Conservation (phyloP, 1,140 invertebrate species). For the Eurosta solidaginis region DNA sequence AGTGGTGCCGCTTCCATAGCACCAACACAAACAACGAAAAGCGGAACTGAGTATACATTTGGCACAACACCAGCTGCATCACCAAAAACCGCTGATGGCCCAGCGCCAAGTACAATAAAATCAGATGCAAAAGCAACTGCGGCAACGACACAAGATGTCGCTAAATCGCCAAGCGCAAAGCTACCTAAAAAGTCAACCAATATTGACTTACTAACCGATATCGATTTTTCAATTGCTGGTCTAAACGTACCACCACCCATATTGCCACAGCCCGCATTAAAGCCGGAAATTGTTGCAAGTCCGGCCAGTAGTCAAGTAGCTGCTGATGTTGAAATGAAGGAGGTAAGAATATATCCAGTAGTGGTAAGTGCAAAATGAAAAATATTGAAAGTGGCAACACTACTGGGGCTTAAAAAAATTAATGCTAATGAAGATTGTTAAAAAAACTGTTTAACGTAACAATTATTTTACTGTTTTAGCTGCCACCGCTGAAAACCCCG, state of each 20-base stretch:
- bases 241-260: constrained; percentile 42
- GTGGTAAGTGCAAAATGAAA: background rate
- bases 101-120: constrained; percentile 17
- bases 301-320: constrained; percentile 40
- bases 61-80: constrained; percentile 23
- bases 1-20: constrained; percentile 48
- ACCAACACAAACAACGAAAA: constrained; percentile 51
- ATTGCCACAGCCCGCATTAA: constrained; percentile 43
- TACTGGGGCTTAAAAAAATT: no score
- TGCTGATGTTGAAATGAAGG: background rate
- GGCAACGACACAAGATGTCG: background rate
- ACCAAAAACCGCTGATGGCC: background rate
- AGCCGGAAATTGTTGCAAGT: constrained; percentile 46
- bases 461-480: background rate
- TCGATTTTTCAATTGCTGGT: constrained; percentile 66
- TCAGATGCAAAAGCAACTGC: background rate
- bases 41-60: constrained; percentile 47
- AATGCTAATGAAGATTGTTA: no score
- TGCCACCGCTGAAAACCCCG: background rate
- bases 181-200: constrained; percentile 61
- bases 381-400: background rate
- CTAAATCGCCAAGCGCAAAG: background rate
- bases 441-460: background rate
- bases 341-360: background rate
- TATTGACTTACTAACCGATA: constrained; percentile 76